Conservation (phyloP, 1,140 invertebrate species). For the Hesperophylax magnus region DNA sequence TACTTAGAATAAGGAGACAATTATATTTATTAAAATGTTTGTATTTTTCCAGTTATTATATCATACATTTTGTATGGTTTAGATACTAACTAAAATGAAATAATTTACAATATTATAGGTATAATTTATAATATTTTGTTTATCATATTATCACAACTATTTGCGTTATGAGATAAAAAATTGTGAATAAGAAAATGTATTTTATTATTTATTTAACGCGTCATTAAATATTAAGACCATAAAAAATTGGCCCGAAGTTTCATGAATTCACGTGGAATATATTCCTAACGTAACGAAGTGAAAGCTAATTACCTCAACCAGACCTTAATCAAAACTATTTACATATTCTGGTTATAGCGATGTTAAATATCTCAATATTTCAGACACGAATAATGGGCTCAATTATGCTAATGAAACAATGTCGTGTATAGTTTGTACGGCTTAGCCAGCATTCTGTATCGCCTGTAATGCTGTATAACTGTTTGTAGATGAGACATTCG, state of each 20-base stretch:
- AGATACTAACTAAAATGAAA: too few species aligned
- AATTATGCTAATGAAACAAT: constrained; percentile 56
- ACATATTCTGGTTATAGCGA: constrained; percentile 34
- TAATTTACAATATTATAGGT: too few species aligned
- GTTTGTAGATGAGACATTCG: constrained; percentile 52
- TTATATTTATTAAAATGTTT: too few species aligned
- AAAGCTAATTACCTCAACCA: constrained; percentile 30
- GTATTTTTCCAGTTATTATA: too few species aligned
- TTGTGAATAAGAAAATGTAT: too few species aligned
- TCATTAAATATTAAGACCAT: constrained; percentile 7
- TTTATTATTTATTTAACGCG: not conserved
- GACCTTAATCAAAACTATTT: constrained; percentile 39
- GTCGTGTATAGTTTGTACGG: constrained; percentile 22
- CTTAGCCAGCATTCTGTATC: constrained; percentile 4
- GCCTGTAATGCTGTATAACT: not conserved
- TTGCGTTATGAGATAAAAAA: too few species aligned
- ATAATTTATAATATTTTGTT: too few species aligned
- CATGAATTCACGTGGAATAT: not conserved
- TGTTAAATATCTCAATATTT: constrained; percentile 49
- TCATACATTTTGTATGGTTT: too few species aligned
- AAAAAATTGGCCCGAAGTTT: not conserved
- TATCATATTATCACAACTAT: too few species aligned
- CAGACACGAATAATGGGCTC: constrained; percentile 44
- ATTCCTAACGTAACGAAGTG: not conserved
- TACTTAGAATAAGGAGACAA: too few species aligned